Percentiles rank a stretch among this genome's conserved stretches.
Evolutionary conservation across 2,888 invertebrate species (phyloP).

Genomic region (Aphidoletes aphidimyza): DNA sequence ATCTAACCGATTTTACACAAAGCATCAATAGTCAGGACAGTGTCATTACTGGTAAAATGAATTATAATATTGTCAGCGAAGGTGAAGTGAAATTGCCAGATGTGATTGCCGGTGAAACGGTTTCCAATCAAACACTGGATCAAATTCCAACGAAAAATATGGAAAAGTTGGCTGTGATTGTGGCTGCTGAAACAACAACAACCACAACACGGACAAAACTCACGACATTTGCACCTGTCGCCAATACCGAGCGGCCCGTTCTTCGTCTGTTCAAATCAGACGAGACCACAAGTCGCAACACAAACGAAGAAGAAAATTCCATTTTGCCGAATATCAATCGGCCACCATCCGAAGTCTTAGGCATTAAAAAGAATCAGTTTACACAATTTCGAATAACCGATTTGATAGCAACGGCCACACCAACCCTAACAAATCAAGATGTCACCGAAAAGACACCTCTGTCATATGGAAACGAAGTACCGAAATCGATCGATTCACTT

Average conservation of each 20-base stretch:
- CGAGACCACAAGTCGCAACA: constrained; percentile 33
- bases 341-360: constrained; percentile 66
- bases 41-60: not conserved
- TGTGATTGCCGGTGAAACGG: not conserved
- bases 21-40: constrained; percentile 23
- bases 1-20: constrained; percentile 61
- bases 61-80: not conserved
- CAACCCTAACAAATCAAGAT: constrained; percentile 57
- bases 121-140: not conserved
- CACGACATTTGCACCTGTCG: not conserved
- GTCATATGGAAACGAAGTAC: constrained; percentile 55
- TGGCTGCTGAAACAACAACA: constrained; percentile 53
- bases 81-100: constrained; percentile 30
- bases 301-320: constrained; percentile 61
- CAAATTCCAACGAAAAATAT: not conserved
- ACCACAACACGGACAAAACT: constrained; percentile 31
- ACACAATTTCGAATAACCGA: constrained; percentile 66
- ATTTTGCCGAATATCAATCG: constrained; percentile 66
- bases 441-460: constrained; percentile 3
- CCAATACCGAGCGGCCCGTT: constrained; percentile 32
- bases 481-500: not conserved
- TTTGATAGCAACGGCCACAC: constrained; percentile 59
- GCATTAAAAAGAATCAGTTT: constrained; percentile 67
- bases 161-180: constrained; percentile 36
- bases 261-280: not conserved